Base-by-base conservation (phyloP, 2,113 vertebrate species). In the Ranitomeya variabilis region DNA sequence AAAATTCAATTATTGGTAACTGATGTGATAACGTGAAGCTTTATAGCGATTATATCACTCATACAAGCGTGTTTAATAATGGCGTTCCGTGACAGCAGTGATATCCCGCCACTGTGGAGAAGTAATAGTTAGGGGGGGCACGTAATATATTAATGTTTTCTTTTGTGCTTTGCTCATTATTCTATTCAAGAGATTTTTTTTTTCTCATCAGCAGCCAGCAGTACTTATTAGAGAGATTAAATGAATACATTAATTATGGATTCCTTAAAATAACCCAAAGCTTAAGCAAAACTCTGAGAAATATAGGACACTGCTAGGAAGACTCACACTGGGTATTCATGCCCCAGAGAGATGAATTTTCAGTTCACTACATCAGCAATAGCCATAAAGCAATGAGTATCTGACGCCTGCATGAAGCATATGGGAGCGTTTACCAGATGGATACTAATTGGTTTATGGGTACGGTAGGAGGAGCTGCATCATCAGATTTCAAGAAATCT, bases 141-240 rank as follows among this genome's bases (percentile, higher is more conserved):
- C 57, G 51, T 26, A 73, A 88, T 62, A 83, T 66, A 88, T 88
- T 74, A 64, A 88, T 88, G 80, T 77, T 88, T 83, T 83, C 87
- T 77, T 62, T 88, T 77, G 71, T 54, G 80, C 80, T 83, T 77
- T 77, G 71, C 67, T 88, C 59, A 83, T 88, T 88, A 88, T 88
- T 78, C 78, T 87, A 71, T 87, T 73, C 31, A 23, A 73, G 18
- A 77, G 80, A 31, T 31, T 31, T 74, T 57, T 80, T 23, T 77
- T 88, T 76, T 83, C 80, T 83, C 80, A 77, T 66, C 80, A 83
- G 80, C 37, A 80, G 83, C 80, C 80, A 55, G 80, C 80, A 71
- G 66, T 66, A 83, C 80, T 88, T 88, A 88, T 83, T 88, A 88
- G 77, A 88, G 55, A 77, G 87, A 88, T 83, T 83, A 88, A 77